Evolutionary conservation across 2,113 vertebrate genomes (phyloP).

Genomic region (Orientallactaga bullata): DNA sequence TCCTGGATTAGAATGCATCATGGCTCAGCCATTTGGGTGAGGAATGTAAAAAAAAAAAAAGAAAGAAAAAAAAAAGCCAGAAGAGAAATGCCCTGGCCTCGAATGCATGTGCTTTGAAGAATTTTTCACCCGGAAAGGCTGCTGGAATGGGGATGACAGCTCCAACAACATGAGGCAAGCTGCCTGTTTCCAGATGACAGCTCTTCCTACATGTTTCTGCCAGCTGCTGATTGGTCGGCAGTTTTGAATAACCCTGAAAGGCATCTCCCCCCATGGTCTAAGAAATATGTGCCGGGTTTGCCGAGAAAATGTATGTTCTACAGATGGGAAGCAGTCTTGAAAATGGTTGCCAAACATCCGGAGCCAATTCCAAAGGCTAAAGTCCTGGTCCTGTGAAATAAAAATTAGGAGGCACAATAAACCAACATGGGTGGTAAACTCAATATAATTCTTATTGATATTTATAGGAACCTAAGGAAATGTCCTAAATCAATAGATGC

Average conservation of each 20-base stretch:
- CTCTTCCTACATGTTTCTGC: slow-evolving; percentile 52
- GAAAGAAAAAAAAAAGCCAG: neutral
- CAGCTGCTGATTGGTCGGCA: slow-evolving; percentile 69
- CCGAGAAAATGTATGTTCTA: slow-evolving; percentile 43
- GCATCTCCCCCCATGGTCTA: slow-evolving; percentile 30
- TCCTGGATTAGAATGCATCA: neutral
- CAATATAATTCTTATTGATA: slow-evolving; percentile 21
- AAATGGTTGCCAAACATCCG: slow-evolving; percentile 54
- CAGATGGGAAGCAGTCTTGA: slow-evolving; percentile 68
- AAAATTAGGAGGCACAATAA: slow-evolving; percentile 49
- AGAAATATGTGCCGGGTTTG: slow-evolving; percentile 63
- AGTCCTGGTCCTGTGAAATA: slow-evolving; percentile 40
- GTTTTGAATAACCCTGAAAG: slow-evolving; percentile 65
- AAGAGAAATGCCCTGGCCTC: slow-evolving; percentile 36
- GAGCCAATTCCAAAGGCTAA: slow-evolving; percentile 61
- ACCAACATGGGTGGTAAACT: slow-evolving; percentile 33
- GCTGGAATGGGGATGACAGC: slow-evolving; percentile 39
- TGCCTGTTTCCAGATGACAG: slow-evolving; percentile 55
- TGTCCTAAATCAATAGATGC: slow-evolving; percentile 15
- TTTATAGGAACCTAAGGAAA: slow-evolving; percentile 28
- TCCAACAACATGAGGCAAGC: slow-evolving; percentile 20
- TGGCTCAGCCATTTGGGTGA: neutral
- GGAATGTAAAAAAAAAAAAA: neutral
- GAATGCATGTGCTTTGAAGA: slow-evolving; percentile 67
- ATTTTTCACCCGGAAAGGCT: slow-evolving; percentile 71